Evolutionary conservation across 2,888 invertebrate genomes (phyloP).

Genomic region (Eristalis arbustorum): DNA sequence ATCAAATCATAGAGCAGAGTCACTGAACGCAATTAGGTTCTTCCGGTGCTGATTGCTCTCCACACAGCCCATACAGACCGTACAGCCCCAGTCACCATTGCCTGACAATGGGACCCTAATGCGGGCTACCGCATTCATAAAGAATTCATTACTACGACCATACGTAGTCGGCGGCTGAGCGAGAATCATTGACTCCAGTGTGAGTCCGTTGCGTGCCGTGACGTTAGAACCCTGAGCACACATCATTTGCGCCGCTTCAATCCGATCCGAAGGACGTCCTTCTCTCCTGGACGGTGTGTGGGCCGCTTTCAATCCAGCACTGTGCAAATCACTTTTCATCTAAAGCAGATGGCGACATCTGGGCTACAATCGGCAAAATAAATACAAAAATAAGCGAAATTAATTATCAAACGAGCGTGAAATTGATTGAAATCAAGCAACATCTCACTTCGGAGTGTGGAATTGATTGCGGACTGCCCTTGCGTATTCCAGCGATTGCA

Average conservation of each 20-base stretch:
- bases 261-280: background rate
- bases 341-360: background rate
- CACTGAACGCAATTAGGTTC: slow-evolving; percentile 44
- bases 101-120: slow-evolving; percentile 33
- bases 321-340: background rate
- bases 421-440: slow-evolving; percentile 56
- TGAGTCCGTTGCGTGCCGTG: background rate
- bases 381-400: background rate
- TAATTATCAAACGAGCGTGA: slow-evolving; percentile 27
- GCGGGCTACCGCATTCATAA: slow-evolving; percentile 8
- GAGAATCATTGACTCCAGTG: background rate
- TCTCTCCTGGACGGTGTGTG: background rate
- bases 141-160: background rate
- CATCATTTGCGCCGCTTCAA: background rate
- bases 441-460: slow-evolving; percentile 11
- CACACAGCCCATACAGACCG: background rate
- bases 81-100: background rate
- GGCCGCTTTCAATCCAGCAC: too few species aligned
- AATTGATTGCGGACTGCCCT: slow-evolving; percentile 29
- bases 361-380: background rate
- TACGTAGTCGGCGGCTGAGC: background rate
- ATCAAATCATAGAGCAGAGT: slow-evolving; percentile 18
- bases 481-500: background rate
- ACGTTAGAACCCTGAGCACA: background rate
- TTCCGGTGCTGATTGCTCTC: slow-evolving; percentile 39